Base-by-base conservation (phyloP, 2,113 vertebrate genomes). In the Falcunculus frontatus region DNA sequence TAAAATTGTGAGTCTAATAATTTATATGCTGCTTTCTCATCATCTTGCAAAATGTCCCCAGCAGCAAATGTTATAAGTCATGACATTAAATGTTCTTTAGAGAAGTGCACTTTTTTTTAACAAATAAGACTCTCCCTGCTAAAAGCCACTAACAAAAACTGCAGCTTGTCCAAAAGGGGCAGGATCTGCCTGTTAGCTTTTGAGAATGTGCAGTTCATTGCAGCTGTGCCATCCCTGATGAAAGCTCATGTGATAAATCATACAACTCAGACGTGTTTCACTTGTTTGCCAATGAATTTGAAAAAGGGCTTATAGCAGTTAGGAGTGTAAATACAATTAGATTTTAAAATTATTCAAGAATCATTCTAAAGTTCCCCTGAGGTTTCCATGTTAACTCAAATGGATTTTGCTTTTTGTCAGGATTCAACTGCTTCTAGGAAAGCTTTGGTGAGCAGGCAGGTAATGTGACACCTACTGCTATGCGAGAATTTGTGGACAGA, bases 281-380 rank as follows among this genome's bases (percentile, higher is more conserved):
- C 82, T 97, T 97, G 87, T 97, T 98, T 97, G 89, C 93, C 87
- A 96, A 91, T 92, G 96, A 97, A 97, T 97, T 97, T 95, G 96
- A 90, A 97, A 97, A 96, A 95, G 93, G 81, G 49, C 90, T 97
- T 89, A 97, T 21, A 96, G 94, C 82, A 94, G 87, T 94, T 91
- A 87, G 88, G 93, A 97, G 87, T 82, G 70, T 92, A 98, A 97
- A 97, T 81, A 96, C 74, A 93, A 97, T 96, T 92, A 96, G 92
- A 91, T 93, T 96, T 97, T 30, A 96, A 97, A 98, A 98, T 97
- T 97, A 97, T 97, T 97, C 97, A 96, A 88, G 97, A 97, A 95
- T 97, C 4, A 75, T 96, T 97, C 97, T 93, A 85, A 97, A 91
- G 89, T 78, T 95, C 96, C 72, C 89, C 35, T 57, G 94, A 97